These are phyloP conservation scores for Hofmannophila pseudospretella DNA, from an alignment of 2,888 invertebrate species.

Conservation along the genomic window DNA sequence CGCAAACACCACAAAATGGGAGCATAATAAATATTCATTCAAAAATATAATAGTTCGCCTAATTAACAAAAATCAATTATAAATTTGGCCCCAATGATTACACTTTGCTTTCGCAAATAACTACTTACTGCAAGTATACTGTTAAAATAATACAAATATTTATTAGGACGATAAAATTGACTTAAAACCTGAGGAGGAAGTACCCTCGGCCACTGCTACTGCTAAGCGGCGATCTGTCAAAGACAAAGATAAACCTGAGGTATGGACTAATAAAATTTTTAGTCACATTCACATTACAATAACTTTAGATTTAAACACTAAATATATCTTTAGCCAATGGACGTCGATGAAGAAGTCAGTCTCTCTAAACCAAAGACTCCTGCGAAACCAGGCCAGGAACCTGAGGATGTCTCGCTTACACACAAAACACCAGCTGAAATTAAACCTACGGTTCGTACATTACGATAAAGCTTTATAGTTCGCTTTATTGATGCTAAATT, in stretches of 20 bases:
- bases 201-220: slow-evolving; percentile 54
- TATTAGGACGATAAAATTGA: slow-evolving; percentile 30
- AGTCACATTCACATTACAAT: slow-evolving; percentile 6
- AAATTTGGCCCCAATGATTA: slow-evolving; percentile 10
- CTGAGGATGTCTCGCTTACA: slow-evolving; percentile 67
- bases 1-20: too few relatives aligned
- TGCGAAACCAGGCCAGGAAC: slow-evolving; percentile 56
- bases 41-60: too few relatives aligned
- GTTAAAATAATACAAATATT: slow-evolving; percentile 10
- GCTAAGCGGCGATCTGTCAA: slow-evolving; percentile 63
- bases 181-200: slow-evolving; percentile 41
- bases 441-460: slow-evolving; percentile 63
- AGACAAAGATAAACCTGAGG: slow-evolving; percentile 67
- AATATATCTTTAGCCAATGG: slow-evolving; percentile 55
- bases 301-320: neutral
- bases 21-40: too few relatives aligned
- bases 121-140: neutral
- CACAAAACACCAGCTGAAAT: slow-evolving; percentile 71
- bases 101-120: slow-evolving; percentile 11
- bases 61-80: too few relatives aligned
- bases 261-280: slow-evolving; percentile 18
- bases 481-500: neutral
- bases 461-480: slow-evolving; percentile 5
- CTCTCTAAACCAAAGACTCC: slow-evolving; percentile 58
- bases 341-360: slow-evolving; percentile 67